A percentile compares a stretch with the other conserved stretches of the same genome.
Conservation (phyloP, 2,113 vertebrate species). For the Melanerpes formicivorus region DNA sequence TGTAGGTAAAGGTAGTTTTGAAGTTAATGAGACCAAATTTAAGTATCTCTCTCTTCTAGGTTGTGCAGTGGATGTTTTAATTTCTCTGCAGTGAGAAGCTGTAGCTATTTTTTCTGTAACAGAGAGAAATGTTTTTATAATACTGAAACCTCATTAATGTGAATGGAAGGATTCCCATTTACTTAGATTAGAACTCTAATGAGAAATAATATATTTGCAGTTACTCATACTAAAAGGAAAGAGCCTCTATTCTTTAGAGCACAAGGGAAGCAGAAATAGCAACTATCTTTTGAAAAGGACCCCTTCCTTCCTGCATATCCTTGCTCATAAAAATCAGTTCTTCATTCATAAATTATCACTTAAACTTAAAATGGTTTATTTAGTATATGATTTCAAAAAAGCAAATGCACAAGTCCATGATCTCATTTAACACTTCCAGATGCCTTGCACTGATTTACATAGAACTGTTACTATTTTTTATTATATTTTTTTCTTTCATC, state of each 20-base stretch:
- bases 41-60: neutral
- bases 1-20: neutral
- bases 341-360: neutral
- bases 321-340: neutral
- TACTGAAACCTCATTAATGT: neutral
- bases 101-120: neutral
- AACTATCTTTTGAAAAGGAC: neutral
- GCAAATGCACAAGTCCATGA: neutral
- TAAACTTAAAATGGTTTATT: neutral
- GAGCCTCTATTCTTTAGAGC: neutral
- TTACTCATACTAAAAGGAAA: neutral
- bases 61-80: neutral
- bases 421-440: neutral
- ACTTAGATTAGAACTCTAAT: neutral
- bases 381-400: neutral
- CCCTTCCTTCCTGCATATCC: neutral
- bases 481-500: neutral
- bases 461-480: neutral
- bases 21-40: neutral
- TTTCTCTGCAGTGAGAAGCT: neutral
- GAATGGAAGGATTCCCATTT: neutral
- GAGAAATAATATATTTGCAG: neutral
- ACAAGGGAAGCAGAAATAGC: neutral
- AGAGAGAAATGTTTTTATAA: neutral
- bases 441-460: neutral